Evolutionary conservation across 2,888 invertebrate species (phyloP), one percentile per base, ranked within the genome.

Genomic region (Phasia obesa): DNA sequence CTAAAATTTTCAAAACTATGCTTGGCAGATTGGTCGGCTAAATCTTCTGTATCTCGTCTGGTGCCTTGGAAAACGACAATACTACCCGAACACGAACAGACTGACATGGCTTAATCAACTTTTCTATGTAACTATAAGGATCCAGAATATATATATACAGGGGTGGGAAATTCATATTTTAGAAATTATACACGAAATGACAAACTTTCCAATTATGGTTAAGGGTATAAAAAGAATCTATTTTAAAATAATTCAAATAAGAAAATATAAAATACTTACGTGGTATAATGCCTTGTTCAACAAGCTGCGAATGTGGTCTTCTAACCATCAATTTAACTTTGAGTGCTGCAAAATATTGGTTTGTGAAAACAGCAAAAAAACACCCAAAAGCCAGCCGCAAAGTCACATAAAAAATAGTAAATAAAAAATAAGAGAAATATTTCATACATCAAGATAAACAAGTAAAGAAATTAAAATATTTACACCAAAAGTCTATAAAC

Each of bases 281-380:
- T 90, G 99, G 98, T 95, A 99, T 97, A 90, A 99, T 99, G 92
- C 99, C 99, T 93, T 98, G 98, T 87, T 97, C 98, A 88, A 98
- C 98, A 88, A 99, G 94, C 93, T 98, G 98, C 92, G 96, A 97
- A 91, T 98, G 95, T 84, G 98, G 98, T 90, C 98, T 94, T 91
- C 99, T 94, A 92, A 97, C 94, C 96, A 98, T 96, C 92, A 99
- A 93, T 93, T 98, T 99, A 92, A 98, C 96, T 94, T 98, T 98
- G 91, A 99, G 94, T 90, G 98, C 99, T 99, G 95, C 86, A 95
- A 73, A 67, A 67, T 60, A 82, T 76, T 81, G 47, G 64, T 47
- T 35, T 42, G 2, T 31, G 11, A 5, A 11, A 5, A 49, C 17
- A 65, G 2, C 21, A 47, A 49, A 62, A 49, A 62, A 13, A 38